These are phyloP conservation scores for Trissolcus japonicus DNA, from an alignment of 2,888 invertebrate genomes.

Conservation along the genomic window DNA sequence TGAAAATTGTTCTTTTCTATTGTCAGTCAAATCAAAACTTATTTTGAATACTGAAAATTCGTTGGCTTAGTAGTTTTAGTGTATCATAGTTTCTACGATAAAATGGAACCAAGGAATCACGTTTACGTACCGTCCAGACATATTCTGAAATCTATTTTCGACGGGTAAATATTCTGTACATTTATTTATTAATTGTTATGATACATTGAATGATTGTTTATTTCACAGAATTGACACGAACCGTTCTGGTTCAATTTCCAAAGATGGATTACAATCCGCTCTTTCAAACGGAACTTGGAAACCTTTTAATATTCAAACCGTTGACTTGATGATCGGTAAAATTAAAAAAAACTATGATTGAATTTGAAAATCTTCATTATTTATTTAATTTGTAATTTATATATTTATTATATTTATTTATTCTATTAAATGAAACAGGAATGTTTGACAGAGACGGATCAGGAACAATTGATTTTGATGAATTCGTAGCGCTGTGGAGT, in stretches of 20 bases:
- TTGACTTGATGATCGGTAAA: slow-evolving; percentile 24
- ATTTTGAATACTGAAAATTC: too few relatives aligned
- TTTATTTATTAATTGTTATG: neutral
- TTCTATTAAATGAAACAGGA: neutral
- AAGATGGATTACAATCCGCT: slow-evolving; percentile 7
- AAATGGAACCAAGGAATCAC: too few relatives aligned
- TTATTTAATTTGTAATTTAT: neutral
- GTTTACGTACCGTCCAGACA: too few relatives aligned
- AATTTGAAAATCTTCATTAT: too few relatives aligned
- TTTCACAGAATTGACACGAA: slow-evolving; percentile 12
- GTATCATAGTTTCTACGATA: too few relatives aligned
- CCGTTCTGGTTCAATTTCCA: slow-evolving; percentile 1
- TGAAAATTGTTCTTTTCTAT: too few relatives aligned
- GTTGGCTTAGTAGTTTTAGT: too few relatives aligned
- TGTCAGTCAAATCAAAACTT: too few relatives aligned
- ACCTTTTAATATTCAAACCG: slow-evolving; percentile 10
- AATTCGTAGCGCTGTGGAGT: slow-evolving; percentile 97
- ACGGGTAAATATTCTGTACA: too few relatives aligned
- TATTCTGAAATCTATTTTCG: too few relatives aligned
- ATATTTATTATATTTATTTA: neutral
- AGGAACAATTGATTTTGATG: slow-evolving; percentile 94
- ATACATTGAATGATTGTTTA: neutral
- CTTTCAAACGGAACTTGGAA: slow-evolving; percentile 13
- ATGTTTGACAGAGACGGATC: slow-evolving; percentile 76
- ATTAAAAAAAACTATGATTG: neutral